Base-by-base conservation (phyloP, 2,797 vertebrate species). In the Molossus molossus region DNA sequence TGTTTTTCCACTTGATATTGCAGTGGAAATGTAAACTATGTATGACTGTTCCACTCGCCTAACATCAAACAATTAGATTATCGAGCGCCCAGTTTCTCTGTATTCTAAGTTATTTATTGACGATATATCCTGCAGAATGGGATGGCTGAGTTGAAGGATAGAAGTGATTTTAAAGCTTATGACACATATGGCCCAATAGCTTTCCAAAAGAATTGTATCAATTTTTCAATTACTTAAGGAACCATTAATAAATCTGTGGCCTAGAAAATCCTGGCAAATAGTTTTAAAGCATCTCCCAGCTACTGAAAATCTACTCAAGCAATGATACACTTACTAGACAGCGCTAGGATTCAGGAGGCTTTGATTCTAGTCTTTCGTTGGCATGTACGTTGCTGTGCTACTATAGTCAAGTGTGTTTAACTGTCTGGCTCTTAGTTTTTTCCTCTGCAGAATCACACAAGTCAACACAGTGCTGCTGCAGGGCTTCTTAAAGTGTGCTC, bases 211-310 rank as follows among this genome's bases (percentile, higher is more conserved):
- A 88, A 75, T 23, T 57, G 0, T 37, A 85, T 65, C 73, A 50
- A 53, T 80, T 94, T 93, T 95, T 90, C 60, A 87, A 69, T 75
- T 75, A 69, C 64, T 93, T 90, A 65, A 77, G n/a, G 72, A 76
- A 27, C 3, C n/a, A 76, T 90, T 53, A 67, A 91, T 88, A 92
- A 92, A 70, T 89, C 55, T 81, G 4, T 88, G 53, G 29, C 55
- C 58, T 80, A 53, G 27, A 11, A 90, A 95, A 82, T 80, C 69
- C 62, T 72, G n/a, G 17, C 5, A 94, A 81, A 89, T 76, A 87
- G 9, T 80, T 91, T 94, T 67, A 92, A 86, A 90, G 48, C 70
- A 60, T 91, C 60, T 86, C 40, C 40, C 37, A 76, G 21, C 53
- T 94, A 62, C 8, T 33, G 23, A 93, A 91, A 85, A 82, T 81